Evolutionary conservation across 2,888 invertebrate species (phyloP).

Genomic region (Xanthorhoe spadicearia): DNA sequence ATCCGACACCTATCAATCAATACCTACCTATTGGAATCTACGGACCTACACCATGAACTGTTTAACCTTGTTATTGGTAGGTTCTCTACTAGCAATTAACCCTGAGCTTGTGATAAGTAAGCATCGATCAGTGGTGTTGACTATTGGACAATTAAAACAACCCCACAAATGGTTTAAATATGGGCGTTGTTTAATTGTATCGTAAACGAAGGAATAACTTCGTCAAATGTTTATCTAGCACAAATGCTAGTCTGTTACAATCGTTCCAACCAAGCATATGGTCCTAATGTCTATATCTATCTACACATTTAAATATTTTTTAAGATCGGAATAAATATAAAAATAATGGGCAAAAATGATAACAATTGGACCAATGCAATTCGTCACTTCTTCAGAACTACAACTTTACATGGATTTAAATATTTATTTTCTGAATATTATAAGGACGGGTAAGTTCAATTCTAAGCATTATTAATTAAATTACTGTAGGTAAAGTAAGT

Average conservation of each 20-base stretch:
- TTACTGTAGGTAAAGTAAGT: neutral
- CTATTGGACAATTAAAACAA: neutral
- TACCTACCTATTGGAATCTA: neutral
- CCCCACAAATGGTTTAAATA: too few species aligned
- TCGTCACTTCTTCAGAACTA: constrained; percentile 61
- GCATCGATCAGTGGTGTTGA: constrained; percentile 1
- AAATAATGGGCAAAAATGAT: constrained; percentile 21
- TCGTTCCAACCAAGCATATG: neutral
- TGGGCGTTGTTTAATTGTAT: too few species aligned
- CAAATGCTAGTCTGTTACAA: neutral
- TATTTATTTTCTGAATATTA: constrained; percentile 62
- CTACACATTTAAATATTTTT: neutral
- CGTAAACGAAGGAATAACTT: too few species aligned
- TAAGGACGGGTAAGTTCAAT: constrained; percentile 66
- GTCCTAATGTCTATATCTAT: too few species aligned
- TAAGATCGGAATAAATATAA: neutral
- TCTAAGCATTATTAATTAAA: too few species aligned
- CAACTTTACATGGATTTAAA: constrained; percentile 77
- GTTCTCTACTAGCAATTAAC: neutral
- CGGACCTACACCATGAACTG: neutral
- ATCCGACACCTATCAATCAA: neutral
- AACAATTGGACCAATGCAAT: constrained; percentile 44
- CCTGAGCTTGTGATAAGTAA: neutral
- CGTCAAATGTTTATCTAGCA: too few species aligned
- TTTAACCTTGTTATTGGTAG: neutral